Percentiles rank a stretch among this genome's conserved stretches.
phyloP scores from a whole-genome alignment of 2,888 invertebrate genomes.

The Rhyacophila evoluta region DNA sequence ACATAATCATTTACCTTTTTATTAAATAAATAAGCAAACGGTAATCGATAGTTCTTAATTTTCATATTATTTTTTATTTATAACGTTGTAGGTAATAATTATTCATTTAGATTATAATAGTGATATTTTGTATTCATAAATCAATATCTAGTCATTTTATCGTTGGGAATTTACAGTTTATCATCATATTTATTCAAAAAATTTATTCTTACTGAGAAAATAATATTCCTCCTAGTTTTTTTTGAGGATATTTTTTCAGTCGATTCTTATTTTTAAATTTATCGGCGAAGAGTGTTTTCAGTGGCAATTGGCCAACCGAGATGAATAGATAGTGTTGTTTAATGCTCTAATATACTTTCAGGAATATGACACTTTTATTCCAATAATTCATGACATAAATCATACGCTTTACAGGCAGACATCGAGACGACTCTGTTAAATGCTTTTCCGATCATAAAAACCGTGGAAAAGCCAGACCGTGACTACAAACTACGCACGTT shows the following conservation, averaged over 20 bases:
- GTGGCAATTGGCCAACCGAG: not conserved
- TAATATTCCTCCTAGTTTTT: not conserved
- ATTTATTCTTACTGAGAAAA: not conserved
- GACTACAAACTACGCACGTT: too few species aligned
- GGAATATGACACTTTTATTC: slow-evolving; percentile 2
- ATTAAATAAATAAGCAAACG: too few species aligned
- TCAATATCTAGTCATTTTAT: not conserved
- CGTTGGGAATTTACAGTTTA: not conserved
- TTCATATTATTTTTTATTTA: too few species aligned
- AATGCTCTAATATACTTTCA: not conserved
- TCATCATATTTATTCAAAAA: slow-evolving; percentile 1
- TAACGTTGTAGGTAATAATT: too few species aligned
- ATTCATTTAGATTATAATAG: too few species aligned
- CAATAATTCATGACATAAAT: not conserved
- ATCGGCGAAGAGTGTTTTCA: not conserved
- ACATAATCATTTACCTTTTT: too few species aligned
- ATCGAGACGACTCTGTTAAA: not conserved
- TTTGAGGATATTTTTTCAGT: not conserved
- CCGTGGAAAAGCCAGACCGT: not conserved
- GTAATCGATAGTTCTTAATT: too few species aligned
- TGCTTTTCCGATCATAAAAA: not conserved
- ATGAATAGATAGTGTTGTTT: not conserved
- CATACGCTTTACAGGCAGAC: slow-evolving; percentile 12
- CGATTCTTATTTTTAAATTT: not conserved
- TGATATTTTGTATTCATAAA: not conserved